These are phyloP conservation scores for Tineola bisselliella DNA, from an alignment of 2,888 invertebrate species.

Conservation along the genomic window DNA sequence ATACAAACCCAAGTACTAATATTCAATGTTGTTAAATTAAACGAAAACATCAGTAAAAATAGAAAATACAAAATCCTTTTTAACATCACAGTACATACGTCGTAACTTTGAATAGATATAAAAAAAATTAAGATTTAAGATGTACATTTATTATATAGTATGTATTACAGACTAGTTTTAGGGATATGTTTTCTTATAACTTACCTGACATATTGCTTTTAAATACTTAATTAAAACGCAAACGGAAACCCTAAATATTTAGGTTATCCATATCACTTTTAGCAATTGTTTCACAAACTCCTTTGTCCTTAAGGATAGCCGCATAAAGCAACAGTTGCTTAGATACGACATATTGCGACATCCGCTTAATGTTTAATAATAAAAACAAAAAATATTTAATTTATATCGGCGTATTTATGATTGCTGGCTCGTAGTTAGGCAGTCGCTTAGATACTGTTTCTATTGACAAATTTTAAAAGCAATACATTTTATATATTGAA, in stretches of 20 bases:
- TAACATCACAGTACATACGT: too few species aligned
- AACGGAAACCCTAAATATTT: neutral
- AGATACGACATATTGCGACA: slow-evolving; percentile 52
- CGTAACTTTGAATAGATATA: too few species aligned
- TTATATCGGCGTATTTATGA: neutral
- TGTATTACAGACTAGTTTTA: too few species aligned
- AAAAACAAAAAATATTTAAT: neutral
- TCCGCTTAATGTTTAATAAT: slow-evolving; percentile 21
- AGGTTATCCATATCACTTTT: neutral
- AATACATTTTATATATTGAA: too few species aligned
- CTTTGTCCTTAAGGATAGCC: slow-evolving; percentile 6
- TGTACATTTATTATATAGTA: too few species aligned
- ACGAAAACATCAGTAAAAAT: too few species aligned
- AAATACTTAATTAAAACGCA: neutral
- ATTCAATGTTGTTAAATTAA: too few species aligned
- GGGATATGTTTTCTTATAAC: too few species aligned
- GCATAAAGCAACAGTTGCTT: slow-evolving; percentile 37
- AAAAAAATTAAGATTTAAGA: too few species aligned
- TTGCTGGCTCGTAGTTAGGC: neutral
- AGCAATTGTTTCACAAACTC: neutral
- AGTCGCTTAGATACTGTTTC: neutral
- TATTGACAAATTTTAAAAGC: too few species aligned
- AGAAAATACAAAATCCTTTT: too few species aligned
- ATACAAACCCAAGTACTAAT: too few species aligned
- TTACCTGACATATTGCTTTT: neutral